Percentiles rank a stretch among this genome's conserved stretches.
phyloP scores from a whole-genome alignment of 1,140 invertebrate genomes.

The Pachypsylla venusta region DNA sequence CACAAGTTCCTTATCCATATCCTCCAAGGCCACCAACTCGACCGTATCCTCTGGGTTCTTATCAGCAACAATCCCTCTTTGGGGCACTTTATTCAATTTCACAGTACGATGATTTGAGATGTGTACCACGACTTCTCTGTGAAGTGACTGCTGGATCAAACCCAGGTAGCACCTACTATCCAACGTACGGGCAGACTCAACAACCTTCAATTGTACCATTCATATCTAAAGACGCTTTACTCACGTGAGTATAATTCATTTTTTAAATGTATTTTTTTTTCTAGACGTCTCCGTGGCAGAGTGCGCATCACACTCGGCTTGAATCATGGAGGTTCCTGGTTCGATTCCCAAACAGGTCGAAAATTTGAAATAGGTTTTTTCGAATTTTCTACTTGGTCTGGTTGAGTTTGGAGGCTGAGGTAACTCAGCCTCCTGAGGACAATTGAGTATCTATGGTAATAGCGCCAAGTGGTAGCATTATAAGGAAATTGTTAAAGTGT shows the following conservation, averaged over 20 bases:
- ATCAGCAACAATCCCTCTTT: slow-evolving; percentile 28
- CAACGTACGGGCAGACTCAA: slow-evolving; percentile 21
- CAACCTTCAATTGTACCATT: slow-evolving; percentile 33
- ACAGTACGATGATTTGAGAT: slow-evolving; percentile 55
- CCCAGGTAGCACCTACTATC: slow-evolving; percentile 30
- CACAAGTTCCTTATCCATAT: background rate
- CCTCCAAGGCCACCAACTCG: background rate
- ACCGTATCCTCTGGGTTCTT: background rate
- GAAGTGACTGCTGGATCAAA: slow-evolving; percentile 49
- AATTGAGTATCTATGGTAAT: no score
- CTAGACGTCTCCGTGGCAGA: no score
- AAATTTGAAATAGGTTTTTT: no score
- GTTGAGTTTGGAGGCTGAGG: no score
- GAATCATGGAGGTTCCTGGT: no score
- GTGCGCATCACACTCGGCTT: no score
- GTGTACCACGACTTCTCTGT: slow-evolving; percentile 58
- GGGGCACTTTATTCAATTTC: slow-evolving; percentile 52
- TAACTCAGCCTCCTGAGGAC: no score
- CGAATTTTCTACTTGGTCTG: no score
- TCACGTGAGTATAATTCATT: slow-evolving; percentile 39
- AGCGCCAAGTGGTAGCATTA: no score
- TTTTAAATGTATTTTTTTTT: background rate
- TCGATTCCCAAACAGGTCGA: no score
- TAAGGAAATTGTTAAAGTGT: no score
- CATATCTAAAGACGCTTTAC: slow-evolving; percentile 43